phyloP scores from a whole-genome alignment of 2,888 invertebrate species.

The Hydropsyche betteni region DNA sequence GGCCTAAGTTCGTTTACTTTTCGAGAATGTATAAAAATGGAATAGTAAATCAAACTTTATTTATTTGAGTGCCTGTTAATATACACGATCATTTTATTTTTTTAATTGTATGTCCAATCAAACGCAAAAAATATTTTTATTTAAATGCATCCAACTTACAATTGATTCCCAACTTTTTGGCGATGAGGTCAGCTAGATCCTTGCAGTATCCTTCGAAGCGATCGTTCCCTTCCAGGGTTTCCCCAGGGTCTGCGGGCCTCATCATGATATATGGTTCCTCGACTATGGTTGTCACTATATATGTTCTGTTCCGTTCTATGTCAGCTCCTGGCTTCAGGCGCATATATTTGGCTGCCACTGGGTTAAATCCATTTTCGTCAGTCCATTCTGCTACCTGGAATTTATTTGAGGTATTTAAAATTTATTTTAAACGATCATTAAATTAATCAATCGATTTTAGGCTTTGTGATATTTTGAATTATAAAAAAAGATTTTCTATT shows the following conservation, averaged over 20 bases:
- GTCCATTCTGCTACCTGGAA: slow-evolving; percentile 86
- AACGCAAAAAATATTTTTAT: not conserved
- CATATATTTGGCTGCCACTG: slow-evolving; percentile 79
- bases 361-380: slow-evolving; percentile 78
- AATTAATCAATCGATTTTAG: too few species aligned
- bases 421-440: too few species aligned
- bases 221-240: slow-evolving; percentile 76
- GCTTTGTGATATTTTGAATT: too few species aligned
- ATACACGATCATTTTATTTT: not conserved
- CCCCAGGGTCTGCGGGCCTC: slow-evolving; percentile 72
- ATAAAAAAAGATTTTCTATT: too few species aligned
- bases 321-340: slow-evolving; percentile 75
- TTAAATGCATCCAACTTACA: slow-evolving; percentile 68
- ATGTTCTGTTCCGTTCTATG: slow-evolving; percentile 84
- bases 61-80: not conserved
- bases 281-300: slow-evolving; percentile 85
- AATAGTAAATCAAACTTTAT: too few species aligned
- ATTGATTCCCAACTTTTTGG: slow-evolving; percentile 82
- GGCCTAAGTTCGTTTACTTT: too few species aligned
- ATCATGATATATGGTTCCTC: slow-evolving; percentile 91
- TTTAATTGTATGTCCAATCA: not conserved
- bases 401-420: not conserved
- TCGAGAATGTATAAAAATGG: too few species aligned
- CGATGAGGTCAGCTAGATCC: slow-evolving; percentile 85
- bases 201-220: slow-evolving; percentile 91